These are phyloP conservation scores for Myrmophylax atrothorax DNA, from an alignment of 2,113 vertebrate genomes.

Conservation along the genomic window DNA sequence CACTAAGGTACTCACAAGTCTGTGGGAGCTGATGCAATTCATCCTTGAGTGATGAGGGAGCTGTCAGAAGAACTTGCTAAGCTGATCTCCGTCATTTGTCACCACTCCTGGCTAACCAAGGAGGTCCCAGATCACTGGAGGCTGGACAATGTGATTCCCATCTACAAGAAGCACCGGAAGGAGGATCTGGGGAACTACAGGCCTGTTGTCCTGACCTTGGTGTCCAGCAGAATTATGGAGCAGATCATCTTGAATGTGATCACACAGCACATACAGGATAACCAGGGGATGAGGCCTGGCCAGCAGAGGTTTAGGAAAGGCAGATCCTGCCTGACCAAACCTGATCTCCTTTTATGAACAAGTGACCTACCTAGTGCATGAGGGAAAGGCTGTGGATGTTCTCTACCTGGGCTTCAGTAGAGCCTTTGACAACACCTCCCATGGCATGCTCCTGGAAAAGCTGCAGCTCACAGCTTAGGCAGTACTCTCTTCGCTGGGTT, in stretches of 20 bases:
- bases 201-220: not conserved
- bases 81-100: not conserved
- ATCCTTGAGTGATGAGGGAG: not conserved
- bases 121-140: not conserved
- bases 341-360: not conserved
- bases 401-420: not conserved
- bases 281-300: no score
- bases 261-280: fast-evolving
- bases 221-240: not conserved
- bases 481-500: fast-evolving
- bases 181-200: not conserved
- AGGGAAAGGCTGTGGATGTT: not conserved
- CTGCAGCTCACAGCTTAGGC: fast-evolving
- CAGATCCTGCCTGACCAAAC: not conserved
- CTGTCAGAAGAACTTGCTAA: not conserved
- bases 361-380: no score
- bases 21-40: no score
- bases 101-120: not conserved
- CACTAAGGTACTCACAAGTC: not conserved
- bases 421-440: not conserved
- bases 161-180: not conserved
- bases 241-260: not conserved
- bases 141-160: not conserved
- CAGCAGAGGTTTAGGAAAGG: not conserved
- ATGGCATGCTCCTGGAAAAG: not conserved